Evolutionary conservation across 2,797 vertebrate species (phyloP).

Genomic region (Coregonus sp.): DNA sequence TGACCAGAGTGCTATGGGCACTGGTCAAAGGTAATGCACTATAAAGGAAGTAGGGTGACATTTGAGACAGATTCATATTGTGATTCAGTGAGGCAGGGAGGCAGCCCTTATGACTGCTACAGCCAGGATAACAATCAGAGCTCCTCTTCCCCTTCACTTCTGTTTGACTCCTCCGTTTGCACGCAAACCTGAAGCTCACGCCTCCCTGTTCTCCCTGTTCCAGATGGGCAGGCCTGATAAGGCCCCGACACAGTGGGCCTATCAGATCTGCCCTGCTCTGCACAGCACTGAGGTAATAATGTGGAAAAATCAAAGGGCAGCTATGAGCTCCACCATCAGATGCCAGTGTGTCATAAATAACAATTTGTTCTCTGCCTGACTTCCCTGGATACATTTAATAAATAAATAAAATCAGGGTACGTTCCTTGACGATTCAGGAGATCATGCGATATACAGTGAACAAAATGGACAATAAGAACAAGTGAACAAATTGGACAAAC

Average conservation of each 20-base stretch:
- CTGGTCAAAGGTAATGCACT: too few species aligned
- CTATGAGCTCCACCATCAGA: background rate
- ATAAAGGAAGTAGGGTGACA: too few species aligned
- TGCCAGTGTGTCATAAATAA: background rate
- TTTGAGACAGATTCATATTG: too few species aligned
- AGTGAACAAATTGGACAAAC: too few species aligned
- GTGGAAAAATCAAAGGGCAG: background rate
- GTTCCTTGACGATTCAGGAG: too few species aligned
- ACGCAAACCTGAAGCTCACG: conserved; percentile 34
- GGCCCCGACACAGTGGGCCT: conserved; percentile 3
- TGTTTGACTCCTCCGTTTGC: conserved; percentile 25
- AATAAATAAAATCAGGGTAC: background rate
- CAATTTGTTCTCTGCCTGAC: background rate
- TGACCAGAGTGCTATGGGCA: too few species aligned
- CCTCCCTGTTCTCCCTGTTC: conserved; percentile 3
- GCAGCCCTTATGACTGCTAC: conserved; percentile 9
- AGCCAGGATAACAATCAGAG: conserved; percentile 31
- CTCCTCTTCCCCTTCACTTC: conserved; percentile 17
- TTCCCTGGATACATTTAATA: background rate
- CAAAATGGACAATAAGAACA: too few species aligned
- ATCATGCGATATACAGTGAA: too few species aligned
- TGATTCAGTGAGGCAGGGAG: too few species aligned
- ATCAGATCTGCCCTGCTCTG: conserved; percentile 19
- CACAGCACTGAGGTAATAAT: background rate
- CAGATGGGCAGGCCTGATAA: conserved; percentile 44